Evolutionary conservation across 2,113 vertebrate genomes (phyloP).

Genomic region (Rattus rattus): DNA sequence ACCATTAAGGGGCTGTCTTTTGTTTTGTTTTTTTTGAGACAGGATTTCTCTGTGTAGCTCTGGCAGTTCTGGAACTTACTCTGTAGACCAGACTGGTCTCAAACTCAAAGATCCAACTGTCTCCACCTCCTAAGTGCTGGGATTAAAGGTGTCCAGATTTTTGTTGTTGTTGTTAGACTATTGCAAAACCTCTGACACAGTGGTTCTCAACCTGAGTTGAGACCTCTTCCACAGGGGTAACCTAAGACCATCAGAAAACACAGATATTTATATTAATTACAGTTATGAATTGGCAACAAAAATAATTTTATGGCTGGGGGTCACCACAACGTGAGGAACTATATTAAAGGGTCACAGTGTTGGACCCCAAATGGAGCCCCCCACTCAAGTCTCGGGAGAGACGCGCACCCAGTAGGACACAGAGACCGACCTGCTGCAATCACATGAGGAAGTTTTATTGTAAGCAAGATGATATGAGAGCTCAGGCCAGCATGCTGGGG

Average conservation of each 20-base stretch:
- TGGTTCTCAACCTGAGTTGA: neutral
- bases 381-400: too few species aligned
- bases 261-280: neutral
- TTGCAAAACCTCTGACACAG: neutral
- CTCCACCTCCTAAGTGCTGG: neutral
- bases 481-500: too few species aligned
- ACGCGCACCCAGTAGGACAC: too few species aligned
- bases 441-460: too few species aligned
- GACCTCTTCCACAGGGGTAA: neutral
- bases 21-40: neutral
- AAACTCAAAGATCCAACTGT: neutral
- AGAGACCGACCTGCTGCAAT: too few species aligned
- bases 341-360: neutral
- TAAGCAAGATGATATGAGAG: too few species aligned
- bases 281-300: neutral
- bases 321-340: neutral
- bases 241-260: too few species aligned
- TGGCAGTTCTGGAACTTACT: neutral
- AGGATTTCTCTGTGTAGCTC: neutral
- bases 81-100: neutral
- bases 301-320: neutral
- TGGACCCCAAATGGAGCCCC: too few species aligned
- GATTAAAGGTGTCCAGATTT: neutral
- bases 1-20: neutral
- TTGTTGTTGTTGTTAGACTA: neutral